phyloP scores from a whole-genome alignment of 2,888 invertebrate genomes.

The Chrysomela aeneicollis region DNA sequence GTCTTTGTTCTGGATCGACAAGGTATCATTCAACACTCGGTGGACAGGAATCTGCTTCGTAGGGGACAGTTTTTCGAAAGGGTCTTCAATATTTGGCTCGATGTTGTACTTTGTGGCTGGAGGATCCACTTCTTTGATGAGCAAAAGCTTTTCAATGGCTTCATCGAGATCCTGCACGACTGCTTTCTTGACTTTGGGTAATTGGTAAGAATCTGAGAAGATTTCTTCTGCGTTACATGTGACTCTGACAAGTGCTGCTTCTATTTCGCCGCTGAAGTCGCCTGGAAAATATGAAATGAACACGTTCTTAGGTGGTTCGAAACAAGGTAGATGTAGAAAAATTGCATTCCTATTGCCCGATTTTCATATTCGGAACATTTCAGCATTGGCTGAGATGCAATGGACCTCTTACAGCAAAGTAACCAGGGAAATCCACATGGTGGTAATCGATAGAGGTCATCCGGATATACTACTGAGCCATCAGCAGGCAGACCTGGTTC shows the following conservation, averaged over 20 bases:
- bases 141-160: constrained; percentile 56
- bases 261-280: constrained; percentile 68
- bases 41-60: constrained; percentile 37
- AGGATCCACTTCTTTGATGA: constrained; percentile 53
- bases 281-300: constrained; percentile 54
- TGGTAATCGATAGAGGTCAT: too few species aligned
- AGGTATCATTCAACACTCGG: constrained; percentile 43
- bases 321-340: too few species aligned
- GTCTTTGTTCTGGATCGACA: constrained; percentile 35
- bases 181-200: constrained; percentile 46
- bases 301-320: too few species aligned
- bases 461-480: too few species aligned
- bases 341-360: too few species aligned
- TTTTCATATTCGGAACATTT: too few species aligned
- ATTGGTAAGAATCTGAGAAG: constrained; percentile 33
- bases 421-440: too few species aligned
- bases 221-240: constrained; percentile 24
- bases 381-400: too few species aligned
- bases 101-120: constrained; percentile 56
- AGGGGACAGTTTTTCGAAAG: constrained; percentile 50
- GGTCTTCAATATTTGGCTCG: constrained; percentile 56
- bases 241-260: constrained; percentile 65
- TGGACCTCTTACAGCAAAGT: too few species aligned
- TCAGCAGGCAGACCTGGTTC: too few species aligned
- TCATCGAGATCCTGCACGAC: constrained; percentile 55